Evolutionary conservation across 2,888 invertebrate species (phyloP).

Genomic region (Cryptocephalus primarius): DNA sequence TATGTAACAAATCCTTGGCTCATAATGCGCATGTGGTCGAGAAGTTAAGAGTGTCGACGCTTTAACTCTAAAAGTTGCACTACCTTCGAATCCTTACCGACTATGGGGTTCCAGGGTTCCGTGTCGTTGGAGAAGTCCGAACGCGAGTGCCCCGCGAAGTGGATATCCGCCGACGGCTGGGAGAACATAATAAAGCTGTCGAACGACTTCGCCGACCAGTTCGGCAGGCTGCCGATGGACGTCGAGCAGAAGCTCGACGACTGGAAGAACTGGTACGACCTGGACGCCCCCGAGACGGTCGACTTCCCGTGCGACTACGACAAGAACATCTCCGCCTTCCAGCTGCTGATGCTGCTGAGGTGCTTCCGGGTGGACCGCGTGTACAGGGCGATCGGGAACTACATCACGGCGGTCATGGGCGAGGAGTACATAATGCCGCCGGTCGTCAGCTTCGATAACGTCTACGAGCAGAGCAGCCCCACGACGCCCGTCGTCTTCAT

Average conservation of each 20-base stretch:
- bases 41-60: too few relatives aligned
- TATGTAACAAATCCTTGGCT: too few relatives aligned
- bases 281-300: constrained; percentile 67
- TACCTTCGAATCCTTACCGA: too few relatives aligned
- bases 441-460: constrained; percentile 69
- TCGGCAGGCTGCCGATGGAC: constrained; percentile 53
- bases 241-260: constrained; percentile 34
- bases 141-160: constrained; percentile 53
- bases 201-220: constrained; percentile 54
- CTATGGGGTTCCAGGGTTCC: constrained; percentile 39
- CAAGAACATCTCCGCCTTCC: constrained; percentile 49
- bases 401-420: constrained; percentile 72
- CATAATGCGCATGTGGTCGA: too few relatives aligned
- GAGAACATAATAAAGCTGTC: constrained; percentile 69
- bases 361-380: constrained; percentile 82
- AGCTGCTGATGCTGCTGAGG: constrained; percentile 65
- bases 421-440: constrained; percentile 85
- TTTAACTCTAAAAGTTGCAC: too few relatives aligned
- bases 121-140: constrained; percentile 65
- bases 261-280: constrained; percentile 65
- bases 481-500: constrained; percentile 85
- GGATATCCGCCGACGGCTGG: constrained; percentile 72
- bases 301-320: constrained; percentile 62
- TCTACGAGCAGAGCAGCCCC: constrained; percentile 76
- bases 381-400: constrained; percentile 74